phyloP scores from a whole-genome alignment of 2,888 invertebrate genomes.

The Formica aserva region DNA sequence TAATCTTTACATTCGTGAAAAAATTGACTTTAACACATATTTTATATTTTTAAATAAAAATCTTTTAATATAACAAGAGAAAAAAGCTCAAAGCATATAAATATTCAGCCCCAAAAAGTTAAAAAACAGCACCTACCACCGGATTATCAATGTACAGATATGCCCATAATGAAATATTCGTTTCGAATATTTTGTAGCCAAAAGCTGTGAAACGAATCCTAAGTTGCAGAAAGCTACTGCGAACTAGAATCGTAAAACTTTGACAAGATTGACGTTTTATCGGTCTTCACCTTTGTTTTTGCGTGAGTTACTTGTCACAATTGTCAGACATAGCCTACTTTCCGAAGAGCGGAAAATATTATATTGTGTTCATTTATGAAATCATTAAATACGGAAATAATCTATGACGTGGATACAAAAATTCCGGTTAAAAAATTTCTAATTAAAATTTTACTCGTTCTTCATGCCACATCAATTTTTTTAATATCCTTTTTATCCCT shows the following conservation, averaged over 20 bases:
- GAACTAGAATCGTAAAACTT: constrained; percentile 25
- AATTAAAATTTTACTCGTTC: background rate
- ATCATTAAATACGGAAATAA: constrained; percentile 4
- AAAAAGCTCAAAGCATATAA: background rate
- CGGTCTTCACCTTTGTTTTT: constrained; percentile 30
- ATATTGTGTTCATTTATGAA: background rate
- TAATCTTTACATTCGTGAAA: background rate
- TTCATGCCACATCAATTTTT: background rate
- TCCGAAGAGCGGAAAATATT: background rate
- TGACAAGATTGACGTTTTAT: constrained; percentile 38
- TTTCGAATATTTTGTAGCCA: background rate
- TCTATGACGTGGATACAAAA: background rate
- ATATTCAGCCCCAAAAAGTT: background rate
- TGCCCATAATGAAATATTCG: constrained; percentile 55
- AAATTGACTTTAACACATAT: background rate
- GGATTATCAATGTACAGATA: background rate
- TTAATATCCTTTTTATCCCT: background rate
- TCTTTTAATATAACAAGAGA: background rate
- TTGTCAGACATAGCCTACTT: constrained; percentile 19
- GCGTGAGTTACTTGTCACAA: constrained; percentile 4
- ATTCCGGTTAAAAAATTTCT: background rate
- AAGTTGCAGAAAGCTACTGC: constrained; percentile 32
- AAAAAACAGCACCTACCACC: background rate
- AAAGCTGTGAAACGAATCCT: constrained; percentile 24
- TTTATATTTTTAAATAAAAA: constrained; percentile 7